A percentile compares a stretch with the other conserved stretches of the same genome.
Conservation (phyloP, 2,113 vertebrate species). For the Mionectes macconnelli region DNA sequence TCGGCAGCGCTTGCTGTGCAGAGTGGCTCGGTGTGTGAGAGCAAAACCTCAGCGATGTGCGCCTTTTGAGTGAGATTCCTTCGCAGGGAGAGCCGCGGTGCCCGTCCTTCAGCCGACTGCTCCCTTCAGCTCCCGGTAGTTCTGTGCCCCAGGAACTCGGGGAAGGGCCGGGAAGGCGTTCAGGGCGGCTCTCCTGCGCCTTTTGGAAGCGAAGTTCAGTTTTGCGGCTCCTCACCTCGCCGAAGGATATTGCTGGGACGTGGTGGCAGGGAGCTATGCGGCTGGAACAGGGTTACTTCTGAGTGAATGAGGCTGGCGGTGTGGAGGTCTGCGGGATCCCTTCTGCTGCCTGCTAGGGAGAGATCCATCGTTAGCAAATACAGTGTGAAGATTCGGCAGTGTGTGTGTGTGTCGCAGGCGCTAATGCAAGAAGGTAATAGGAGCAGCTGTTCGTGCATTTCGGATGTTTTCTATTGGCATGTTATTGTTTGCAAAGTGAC, state of each 20-base stretch:
- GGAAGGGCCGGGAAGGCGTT: neutral
- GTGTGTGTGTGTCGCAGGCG: neutral
- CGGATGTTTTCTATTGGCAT: neutral
- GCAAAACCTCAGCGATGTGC: neutral
- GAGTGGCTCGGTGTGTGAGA: neutral
- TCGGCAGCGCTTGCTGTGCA: neutral
- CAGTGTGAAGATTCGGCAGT: fast-evolving
- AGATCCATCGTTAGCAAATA: fast-evolving
- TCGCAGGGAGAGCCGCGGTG: neutral
- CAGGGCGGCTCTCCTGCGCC: neutral
- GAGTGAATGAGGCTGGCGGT: neutral
- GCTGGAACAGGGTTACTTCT: neutral
- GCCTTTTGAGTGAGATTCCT: neutral
- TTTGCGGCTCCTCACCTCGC: neutral
- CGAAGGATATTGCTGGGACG: neutral
- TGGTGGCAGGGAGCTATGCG: neutral
- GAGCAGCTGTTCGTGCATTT: neutral
- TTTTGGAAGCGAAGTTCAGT: neutral
- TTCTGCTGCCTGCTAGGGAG: neutral
- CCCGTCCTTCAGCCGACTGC: neutral
- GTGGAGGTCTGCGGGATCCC: neutral
- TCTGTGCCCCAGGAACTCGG: neutral
- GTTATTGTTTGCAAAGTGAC: neutral
- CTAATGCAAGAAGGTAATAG: neutral
- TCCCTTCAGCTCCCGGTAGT: neutral